Conservation (phyloP, 2,797 vertebrate species). For the Pseudopleuronectes americanus region DNA sequence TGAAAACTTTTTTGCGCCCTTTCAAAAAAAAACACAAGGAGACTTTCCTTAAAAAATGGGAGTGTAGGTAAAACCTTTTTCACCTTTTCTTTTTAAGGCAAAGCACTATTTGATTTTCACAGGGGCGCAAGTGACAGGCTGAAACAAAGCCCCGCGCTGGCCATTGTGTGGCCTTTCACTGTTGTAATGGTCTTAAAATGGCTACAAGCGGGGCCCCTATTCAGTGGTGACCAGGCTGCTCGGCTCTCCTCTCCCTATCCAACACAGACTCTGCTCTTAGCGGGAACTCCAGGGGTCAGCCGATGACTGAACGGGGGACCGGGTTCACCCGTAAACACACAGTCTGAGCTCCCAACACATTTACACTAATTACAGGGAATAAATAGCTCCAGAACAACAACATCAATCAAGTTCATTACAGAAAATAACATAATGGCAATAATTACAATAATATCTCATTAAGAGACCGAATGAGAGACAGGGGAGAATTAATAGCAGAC, state of each 20-base stretch:
- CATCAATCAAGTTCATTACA: conserved; percentile 86
- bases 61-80: conserved; percentile 68
- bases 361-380: conserved; percentile 75
- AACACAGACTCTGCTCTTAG: conserved; percentile 84
- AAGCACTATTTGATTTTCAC: conserved; percentile 89
- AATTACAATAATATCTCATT: conserved; percentile 90
- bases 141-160: conserved; percentile 86
- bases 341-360: conserved; percentile 45
- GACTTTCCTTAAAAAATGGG: conserved; percentile 64
- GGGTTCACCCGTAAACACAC: conserved; percentile 65
- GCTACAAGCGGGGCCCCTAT: conserved; percentile 88
- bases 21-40: conserved; percentile 63
- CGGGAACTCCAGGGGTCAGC: conserved; percentile 85
- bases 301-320: conserved; percentile 64
- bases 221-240: conserved; percentile 86
- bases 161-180: conserved; percentile 87
- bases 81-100: conserved; percentile 84
- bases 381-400: conserved; percentile 80
- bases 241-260: conserved; percentile 82
- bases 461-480: conserved; percentile 86
- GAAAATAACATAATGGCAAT: conserved; percentile 87
- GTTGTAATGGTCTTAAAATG: conserved; percentile 92
- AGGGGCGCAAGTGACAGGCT: conserved; percentile 83
- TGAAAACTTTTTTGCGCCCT: conserved; percentile 61
- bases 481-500: conserved; percentile 94